Evolutionary conservation across 2,888 invertebrate species (phyloP), one percentile per base, ranked within the genome.

Genomic region (Alcis repandata): DNA sequence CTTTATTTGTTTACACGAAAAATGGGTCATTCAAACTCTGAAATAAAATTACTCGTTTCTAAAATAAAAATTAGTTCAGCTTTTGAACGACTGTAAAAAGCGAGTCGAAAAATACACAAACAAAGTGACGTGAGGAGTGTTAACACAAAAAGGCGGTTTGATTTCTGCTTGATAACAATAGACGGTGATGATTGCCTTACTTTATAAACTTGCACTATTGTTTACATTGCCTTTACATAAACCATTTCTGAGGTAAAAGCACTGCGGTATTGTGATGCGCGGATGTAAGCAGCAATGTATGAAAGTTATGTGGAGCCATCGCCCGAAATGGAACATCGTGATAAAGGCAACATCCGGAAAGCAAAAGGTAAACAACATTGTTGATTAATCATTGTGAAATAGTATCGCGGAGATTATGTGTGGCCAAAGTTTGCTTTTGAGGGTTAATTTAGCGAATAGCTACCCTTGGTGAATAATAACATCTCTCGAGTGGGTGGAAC

Each of bases 301-400:
- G 3, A 13, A 0, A 15, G 3, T 13, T 9, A 4, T 2, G 45
- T 48, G 19, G 41, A 58, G 11, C 8, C n/a, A 6, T 54, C 54
- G 48, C 33, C 46, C 54, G 60, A 75, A 52, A 32, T 33, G 1
- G 15, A 9, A 13, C 13, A 2, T 33, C 36, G 33, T 66, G 33
- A 63, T 78, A 58, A 49, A 59, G 73, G 46, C 40, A 62, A 52
- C 63, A 57, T 64, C 74, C 78, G 85, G 88, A 84, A 85, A 79
- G 80, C 81, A 75, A 79, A 86, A 85, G 80, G 86, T 85, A 88
- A 89, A 88, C 79, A 79, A 88, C 79, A 79, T 78, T 81, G 83
- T 86, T 85, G 86, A 89, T 89, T 87, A 88, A 89, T 89, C 89
- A 86, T 84, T 84, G 83, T 85, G 86, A 85, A 85, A 86, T 85